Conservation (phyloP, 2,797 vertebrate genomes). For the Amblyraja radiata region DNA sequence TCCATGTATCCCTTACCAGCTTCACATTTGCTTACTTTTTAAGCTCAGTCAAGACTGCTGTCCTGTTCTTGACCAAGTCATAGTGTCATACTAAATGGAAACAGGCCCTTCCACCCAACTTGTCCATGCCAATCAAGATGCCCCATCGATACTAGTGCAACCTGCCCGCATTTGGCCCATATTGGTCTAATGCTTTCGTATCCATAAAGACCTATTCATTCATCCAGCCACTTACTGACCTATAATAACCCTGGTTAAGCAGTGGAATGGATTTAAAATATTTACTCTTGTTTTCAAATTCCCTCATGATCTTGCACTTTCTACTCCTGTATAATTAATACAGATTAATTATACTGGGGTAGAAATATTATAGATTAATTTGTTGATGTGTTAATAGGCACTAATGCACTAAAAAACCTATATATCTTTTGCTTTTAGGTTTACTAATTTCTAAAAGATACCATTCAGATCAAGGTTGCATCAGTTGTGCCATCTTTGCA, state of each 20-base stretch:
- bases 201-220: too few species aligned
- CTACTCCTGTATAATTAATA: not conserved
- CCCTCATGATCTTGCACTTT: not conserved
- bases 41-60: too few species aligned
- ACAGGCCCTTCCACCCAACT: too few species aligned
- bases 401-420: not conserved
- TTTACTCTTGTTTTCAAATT: not conserved
- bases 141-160: too few species aligned
- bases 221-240: not conserved
- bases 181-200: too few species aligned
- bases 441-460: not conserved
- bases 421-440: not conserved
- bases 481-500: not conserved
- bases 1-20: too few species aligned
- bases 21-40: too few species aligned
- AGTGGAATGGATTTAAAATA: not conserved
- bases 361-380: not conserved
- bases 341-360: too few species aligned
- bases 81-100: too few species aligned
- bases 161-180: too few species aligned
- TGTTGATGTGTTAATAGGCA: not conserved
- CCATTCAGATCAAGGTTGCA: not conserved
- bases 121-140: too few species aligned
- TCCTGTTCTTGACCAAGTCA: too few species aligned
- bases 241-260: not conserved